Conservation (phyloP, 2,888 invertebrate genomes). For the Eugnorisma glareosa region DNA sequence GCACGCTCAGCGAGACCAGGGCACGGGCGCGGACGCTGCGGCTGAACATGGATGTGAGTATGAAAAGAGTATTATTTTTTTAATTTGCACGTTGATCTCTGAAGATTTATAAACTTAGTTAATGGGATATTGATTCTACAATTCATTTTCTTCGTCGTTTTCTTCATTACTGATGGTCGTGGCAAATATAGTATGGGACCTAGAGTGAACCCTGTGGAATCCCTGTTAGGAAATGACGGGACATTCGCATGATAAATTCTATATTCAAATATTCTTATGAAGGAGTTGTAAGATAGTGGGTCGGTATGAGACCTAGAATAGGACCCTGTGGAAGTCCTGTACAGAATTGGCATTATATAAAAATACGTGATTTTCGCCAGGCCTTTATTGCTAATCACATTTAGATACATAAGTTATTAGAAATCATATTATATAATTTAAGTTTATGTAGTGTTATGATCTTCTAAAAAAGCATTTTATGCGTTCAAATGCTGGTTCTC, state of each 20-base stretch:
- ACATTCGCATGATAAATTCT: neutral
- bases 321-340: neutral
- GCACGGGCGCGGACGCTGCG: conserved; percentile 81
- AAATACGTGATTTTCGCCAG: too few relatives aligned
- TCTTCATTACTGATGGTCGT: neutral
- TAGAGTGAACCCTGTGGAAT: conserved; percentile 24
- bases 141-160: neutral
- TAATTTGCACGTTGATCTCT: neutral
- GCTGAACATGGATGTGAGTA: conserved; percentile 85
- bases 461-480: too few relatives aligned
- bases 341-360: neutral
- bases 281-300: neutral
- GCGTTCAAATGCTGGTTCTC: neutral
- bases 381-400: neutral
- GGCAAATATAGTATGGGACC: neutral
- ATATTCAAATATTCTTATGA: neutral
- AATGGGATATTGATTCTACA: neutral
- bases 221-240: too few relatives aligned
- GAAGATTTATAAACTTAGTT: neutral
- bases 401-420: neutral
- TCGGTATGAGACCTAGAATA: neutral
- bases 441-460: neutral
- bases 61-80: neutral
- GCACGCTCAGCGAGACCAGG: conserved; percentile 80
- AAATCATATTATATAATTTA: neutral